Conservation (phyloP, 35 echinoderm and acorn worm genomes). For the Ophioderma brevispina region DNA sequence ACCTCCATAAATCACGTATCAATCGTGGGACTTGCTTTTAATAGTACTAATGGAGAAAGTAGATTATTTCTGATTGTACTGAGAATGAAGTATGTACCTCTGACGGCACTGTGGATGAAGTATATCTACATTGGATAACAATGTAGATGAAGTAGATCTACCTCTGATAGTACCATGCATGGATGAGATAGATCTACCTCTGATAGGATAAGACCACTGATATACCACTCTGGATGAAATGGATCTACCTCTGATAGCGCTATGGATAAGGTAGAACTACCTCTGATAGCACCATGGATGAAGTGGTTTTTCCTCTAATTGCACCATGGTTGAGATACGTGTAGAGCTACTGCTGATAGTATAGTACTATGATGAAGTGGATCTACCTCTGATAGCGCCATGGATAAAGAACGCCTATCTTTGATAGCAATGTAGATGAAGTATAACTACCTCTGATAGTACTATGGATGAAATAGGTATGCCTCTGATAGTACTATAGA, state of each 20-base stretch:
- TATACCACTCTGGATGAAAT: neutral
- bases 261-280: neutral
- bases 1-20: too few species aligned
- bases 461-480: neutral
- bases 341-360: neutral
- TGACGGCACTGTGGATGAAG: neutral
- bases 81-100: neutral
- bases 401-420: neutral
- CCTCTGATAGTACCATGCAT: neutral
- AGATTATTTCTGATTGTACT: neutral
- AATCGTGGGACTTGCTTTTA: too few species aligned
- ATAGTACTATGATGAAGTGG: neutral
- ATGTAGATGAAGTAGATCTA: neutral
- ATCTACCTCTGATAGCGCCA: neutral
- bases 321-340: neutral
- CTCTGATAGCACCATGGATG: neutral
- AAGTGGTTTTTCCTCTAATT: neutral
- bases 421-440: neutral
- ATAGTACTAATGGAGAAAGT: neutral
- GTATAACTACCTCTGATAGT: neutral
- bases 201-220: neutral
- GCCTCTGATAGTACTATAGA: neutral
- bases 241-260: neutral
- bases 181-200: neutral
- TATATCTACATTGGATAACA: neutral